Base-by-base conservation (phyloP, 2,113 vertebrate species). In the Cochlearius cochlearius region DNA sequence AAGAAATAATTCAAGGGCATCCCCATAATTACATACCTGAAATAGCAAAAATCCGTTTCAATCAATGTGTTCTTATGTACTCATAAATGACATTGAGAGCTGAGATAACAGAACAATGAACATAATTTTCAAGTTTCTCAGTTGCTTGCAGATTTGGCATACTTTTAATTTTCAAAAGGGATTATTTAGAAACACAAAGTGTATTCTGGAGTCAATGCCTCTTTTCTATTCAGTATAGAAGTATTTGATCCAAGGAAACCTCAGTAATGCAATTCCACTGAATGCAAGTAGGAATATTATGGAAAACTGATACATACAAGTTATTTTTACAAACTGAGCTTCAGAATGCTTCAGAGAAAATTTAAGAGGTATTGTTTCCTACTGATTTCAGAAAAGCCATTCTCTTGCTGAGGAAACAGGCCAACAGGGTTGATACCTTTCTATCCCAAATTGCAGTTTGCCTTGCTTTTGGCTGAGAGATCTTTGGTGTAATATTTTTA, bases 1-100 rank as follows among this genome's bases (percentile, higher is more conserved):
- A 95, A 85, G 62, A 94, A 89, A n/a, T 87, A 85, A 91, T 62
- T 94, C 74, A 90, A 87, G 53, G 62, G 63, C 45, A 90, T 87
- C n/a, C 29, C 34, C 64, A n/a, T 38, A 84, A 56, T 69, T 69
- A 90, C 47, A 71, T 69, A 92, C 10, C 49, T 71, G 50, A 90
- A 95, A 91, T 18, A 92, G 50, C 53, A 89, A 91, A 91, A 89
- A 84, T 71, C 32, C 22, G 21, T 85, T 96, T 95, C 76, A 75
- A 81, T 77, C 80, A 94, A 18, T 45, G n/a, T 67, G 23, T 74
- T 91, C 52, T 83, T 81, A 87, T 14, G 10, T 64, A 75, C 47
- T 67, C 68, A 77, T 39, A 91, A 92, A 77, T 67, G 21, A 89
- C 60, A 85, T 36, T 86, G 88, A 81, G 56, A 95, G 36, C 52